Conservation (phyloP, 2,888 invertebrate species). For the Limnephilus rhombicus region DNA sequence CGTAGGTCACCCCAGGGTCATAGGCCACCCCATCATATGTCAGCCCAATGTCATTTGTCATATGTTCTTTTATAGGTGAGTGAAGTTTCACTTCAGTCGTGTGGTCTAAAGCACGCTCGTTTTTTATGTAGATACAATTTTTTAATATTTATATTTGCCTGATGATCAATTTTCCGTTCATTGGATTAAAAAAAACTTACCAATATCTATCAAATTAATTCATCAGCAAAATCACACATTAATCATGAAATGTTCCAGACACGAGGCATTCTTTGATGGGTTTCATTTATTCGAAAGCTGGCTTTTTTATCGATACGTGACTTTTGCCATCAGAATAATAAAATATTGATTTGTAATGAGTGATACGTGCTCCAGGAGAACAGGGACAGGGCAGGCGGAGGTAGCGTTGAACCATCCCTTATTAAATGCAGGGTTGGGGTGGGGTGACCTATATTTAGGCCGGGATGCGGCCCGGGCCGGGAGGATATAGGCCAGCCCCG, state of each 20-base stretch:
- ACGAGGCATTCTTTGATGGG: not conserved
- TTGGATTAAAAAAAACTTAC: not conserved
- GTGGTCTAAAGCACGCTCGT: too few species aligned
- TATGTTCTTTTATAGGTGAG: too few species aligned
- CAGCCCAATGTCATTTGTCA: too few species aligned
- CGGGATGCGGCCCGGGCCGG: slow-evolving; percentile 23
- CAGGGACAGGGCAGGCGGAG: not conserved
- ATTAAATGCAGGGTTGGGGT: not conserved
- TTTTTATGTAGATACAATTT: too few species aligned
- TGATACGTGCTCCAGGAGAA: not conserved
- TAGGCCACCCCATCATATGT: too few species aligned
- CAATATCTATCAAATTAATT: not conserved
- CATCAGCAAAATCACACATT: not conserved
- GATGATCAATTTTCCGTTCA: too few species aligned
- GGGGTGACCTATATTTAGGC: slow-evolving; percentile 40
- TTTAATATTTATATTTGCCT: too few species aligned
- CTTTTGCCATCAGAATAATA: not conserved
- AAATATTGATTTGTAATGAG: not conserved
- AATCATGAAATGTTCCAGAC: not conserved
- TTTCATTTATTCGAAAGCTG: not conserved
- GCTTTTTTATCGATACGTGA: not conserved
- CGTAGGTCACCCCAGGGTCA: too few species aligned
- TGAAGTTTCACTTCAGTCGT: too few species aligned
- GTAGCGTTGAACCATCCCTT: slow-evolving; percentile 10
- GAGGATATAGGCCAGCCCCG: slow-evolving; percentile 35